Conservation (phyloP, 1,140 invertebrate genomes). For the Drosophila neocordata region DNA sequence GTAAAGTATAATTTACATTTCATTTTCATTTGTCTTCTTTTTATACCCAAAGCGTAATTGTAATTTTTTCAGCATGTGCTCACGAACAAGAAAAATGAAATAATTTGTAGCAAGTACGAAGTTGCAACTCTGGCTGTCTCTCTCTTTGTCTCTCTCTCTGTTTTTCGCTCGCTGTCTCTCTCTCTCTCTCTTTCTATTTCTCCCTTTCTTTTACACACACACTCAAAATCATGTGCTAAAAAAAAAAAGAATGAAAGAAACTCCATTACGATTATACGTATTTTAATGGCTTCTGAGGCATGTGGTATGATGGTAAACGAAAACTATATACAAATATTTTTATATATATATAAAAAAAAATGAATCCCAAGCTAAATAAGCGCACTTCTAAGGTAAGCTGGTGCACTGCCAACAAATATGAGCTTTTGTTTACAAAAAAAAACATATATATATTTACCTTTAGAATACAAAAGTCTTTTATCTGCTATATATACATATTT, state of each 20-base stretch:
- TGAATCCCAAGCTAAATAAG: slow-evolving; percentile 49
- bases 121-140: slow-evolving; percentile 71
- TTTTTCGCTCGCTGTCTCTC: slow-evolving; percentile 45
- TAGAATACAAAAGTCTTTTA: background rate
- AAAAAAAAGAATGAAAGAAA: slow-evolving; percentile 5
- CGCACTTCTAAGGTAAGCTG: slow-evolving; percentile 81
- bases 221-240: slow-evolving; percentile 14
- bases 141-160: slow-evolving; percentile 34
- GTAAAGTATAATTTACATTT: slow-evolving; percentile 12
- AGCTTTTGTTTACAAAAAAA: slow-evolving; percentile 54
- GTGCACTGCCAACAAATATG: slow-evolving; percentile 62
- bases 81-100: slow-evolving; percentile 53
- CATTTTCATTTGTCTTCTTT: slow-evolving; percentile 27
- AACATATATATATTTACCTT: background rate
- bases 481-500: background rate
- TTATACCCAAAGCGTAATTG: slow-evolving; percentile 60
- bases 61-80: slow-evolving; percentile 77
- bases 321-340: background rate
- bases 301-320: slow-evolving; percentile 75
- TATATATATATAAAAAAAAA: slow-evolving; percentile 10
- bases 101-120: slow-evolving; percentile 64
- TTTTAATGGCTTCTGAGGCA: slow-evolving; percentile 76
- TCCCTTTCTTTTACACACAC: background rate
- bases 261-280: slow-evolving; percentile 22
- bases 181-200: background rate